Base-by-base conservation (phyloP, 2,888 invertebrate genomes). In the Tethea ocularis region DNA sequence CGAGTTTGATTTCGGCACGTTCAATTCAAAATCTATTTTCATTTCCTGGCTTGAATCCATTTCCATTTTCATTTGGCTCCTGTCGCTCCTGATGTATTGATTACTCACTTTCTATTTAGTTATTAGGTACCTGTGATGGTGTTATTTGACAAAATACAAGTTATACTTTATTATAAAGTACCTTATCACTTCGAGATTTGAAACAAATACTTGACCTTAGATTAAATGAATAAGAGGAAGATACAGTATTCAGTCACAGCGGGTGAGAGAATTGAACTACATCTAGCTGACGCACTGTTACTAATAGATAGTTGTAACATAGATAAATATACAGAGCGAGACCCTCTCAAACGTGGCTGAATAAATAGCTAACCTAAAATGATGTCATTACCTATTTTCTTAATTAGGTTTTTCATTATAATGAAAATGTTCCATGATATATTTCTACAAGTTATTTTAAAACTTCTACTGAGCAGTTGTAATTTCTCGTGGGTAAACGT, bases 21-120 rank as follows among this genome's bases (percentile, higher is more conserved):
- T 72, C 74, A 72, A 75, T 77, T 71, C 71, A 73, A 74, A 78
- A 74, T 77, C 78, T 77, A 76, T 77, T 77, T 77, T 74, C 78
- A 78, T 77, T 78, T 77, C 78, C 78, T 71, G 68, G 62, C 63
- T 63, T 61, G 68, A 75, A 74, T 74, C 74, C 70, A 77, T 78
- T 77, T 77, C 75, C 78, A 76, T 75, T 78, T 78, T 72, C 72
- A 78, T 74, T 77, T 72, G 69, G 67, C 72, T 72, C 70, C 72
- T 74, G 72, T 72, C 72, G 69, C 69, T 66, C 66, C 64, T 73
- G 78, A 77, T 77, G 71, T 77, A 77, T 78, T 76, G 76, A 77
- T 77, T 72, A 71, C 68, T 71, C 68, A 76, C 72, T 77, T 76
- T 68, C 74, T 66, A 68, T 74, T 76, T 74, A 63, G 69, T 72